Evolutionary conservation across 2,888 invertebrate genomes (phyloP), one percentile per base, ranked within the genome.

Genomic region (Luperina testacea): DNA sequence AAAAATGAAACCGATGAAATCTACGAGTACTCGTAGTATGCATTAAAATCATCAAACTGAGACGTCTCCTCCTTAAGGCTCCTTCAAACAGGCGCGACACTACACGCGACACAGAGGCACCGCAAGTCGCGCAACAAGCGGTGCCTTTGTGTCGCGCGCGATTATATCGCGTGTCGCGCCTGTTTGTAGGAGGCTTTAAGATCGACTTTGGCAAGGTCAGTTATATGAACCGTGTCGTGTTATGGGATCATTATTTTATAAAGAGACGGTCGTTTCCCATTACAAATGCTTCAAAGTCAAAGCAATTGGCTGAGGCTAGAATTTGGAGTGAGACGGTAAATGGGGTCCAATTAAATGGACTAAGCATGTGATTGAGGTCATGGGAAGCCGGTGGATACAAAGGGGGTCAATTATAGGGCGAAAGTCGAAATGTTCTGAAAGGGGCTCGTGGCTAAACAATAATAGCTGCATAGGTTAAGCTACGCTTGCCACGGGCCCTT

Each of bases 141-240:
- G 32, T 32, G 32, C 2, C 32, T 32, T 32, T 32, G 32, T 32
- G 32, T 32, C 32, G 32, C 32, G 32, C 32, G 32, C 32, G 32
- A 32, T 32, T 32, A 32, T 32, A 32, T 32, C 2, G 32, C 32
- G 32, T 32, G 32, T 32, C 32, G 32, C 32, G 32, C 32, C 32
- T 2, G 1, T 32, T 32, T 32, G 32, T 32, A 32, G 32, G 32
- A 32, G 32, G 2, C 32, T 32, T 38, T 24, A 17, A 57, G 11
- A 4, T 17, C 27, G 64, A 42, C 69, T 51, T 79, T 65, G 57
- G 7, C 81, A 81, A 81, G 81, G 81, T 79, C 79, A 81, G 57
- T 65, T 59, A 2, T 32, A 24, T 65, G 48, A 81, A 81, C 79
- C n/a, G 51, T 81, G 13, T 67, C 81, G 48, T 59, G 65, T n/a